Conservation (phyloP, 2,113 vertebrate genomes). For the Forbesichthys papilliferus region DNA sequence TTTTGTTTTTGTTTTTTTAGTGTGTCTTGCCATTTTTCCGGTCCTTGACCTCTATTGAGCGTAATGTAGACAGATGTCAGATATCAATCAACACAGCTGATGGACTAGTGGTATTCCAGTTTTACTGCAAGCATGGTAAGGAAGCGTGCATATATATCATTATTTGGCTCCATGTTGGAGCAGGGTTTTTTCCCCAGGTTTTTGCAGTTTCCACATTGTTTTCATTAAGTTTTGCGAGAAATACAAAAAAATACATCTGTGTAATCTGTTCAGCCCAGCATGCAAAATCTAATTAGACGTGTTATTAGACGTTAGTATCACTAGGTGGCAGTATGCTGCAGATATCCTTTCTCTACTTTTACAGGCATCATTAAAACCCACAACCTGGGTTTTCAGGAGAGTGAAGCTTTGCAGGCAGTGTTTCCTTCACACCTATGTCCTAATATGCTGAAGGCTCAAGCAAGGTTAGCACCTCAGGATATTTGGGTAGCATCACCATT, state of each 20-base stretch:
- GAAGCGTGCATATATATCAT: background rate
- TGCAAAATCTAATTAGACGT: background rate
- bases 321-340: slow-evolving; percentile 57
- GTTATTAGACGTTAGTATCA: slow-evolving; percentile 31
- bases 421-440: slow-evolving; percentile 84
- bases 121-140: slow-evolving; percentile 90
- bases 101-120: slow-evolving; percentile 79
- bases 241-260: background rate
- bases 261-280: background rate
- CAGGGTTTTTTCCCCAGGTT: too few species aligned
- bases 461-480: slow-evolving; percentile 78
- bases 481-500: too few species aligned
- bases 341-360: slow-evolving; percentile 22
- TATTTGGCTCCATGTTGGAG: background rate
- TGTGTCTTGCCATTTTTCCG: slow-evolving; percentile 88
- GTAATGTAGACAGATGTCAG: slow-evolving; percentile 85
- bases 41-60: slow-evolving; percentile 81
- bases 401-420: slow-evolving; percentile 85
- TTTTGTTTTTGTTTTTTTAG: slow-evolving; percentile 63
- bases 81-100: slow-evolving; percentile 73
- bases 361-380: slow-evolving; percentile 90
- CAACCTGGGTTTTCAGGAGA: slow-evolving; percentile 85
- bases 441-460: slow-evolving; percentile 85
- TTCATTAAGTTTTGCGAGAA: background rate
- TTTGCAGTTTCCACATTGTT: background rate